A percentile compares a stretch with the other conserved stretches of the same genome.
Evolutionary conservation across 2,113 vertebrate genomes (phyloP).

Genomic region (Petroica traversi): DNA sequence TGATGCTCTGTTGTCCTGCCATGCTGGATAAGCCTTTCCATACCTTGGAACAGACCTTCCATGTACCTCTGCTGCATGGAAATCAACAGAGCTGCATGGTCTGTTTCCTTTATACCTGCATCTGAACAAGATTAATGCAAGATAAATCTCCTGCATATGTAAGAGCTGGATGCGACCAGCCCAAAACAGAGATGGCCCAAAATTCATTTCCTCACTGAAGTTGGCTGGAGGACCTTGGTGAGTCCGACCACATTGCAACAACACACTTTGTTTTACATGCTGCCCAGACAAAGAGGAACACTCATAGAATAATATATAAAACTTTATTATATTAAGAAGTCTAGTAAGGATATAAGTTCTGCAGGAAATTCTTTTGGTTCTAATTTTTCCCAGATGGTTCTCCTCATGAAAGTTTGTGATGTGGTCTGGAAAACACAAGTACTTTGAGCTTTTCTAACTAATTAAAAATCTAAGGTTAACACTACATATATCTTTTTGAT

Average conservation of each 20-base stretch:
- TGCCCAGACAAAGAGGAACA: background rate
- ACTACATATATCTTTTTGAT: background rate
- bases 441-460: background rate
- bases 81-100: background rate
- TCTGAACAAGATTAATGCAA: background rate
- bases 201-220: background rate
- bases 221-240: background rate
- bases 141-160: background rate
- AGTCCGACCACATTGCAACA: accelerated
- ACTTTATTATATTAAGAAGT: too few relatives aligned
- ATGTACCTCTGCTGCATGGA: background rate
- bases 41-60: background rate
- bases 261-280: too few relatives aligned
- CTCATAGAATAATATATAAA: background rate
- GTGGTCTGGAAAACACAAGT: background rate
- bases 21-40: background rate
- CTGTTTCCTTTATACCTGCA: background rate
- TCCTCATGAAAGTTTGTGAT: background rate
- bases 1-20: accelerated
- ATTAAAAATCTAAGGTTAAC: background rate
- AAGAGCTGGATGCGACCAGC: background rate
- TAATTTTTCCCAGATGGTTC: background rate
- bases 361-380: background rate
- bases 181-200: background rate
- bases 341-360: background rate